phyloP scores from a whole-genome alignment of 2,113 vertebrate genomes.

The Felis chaus region DNA sequence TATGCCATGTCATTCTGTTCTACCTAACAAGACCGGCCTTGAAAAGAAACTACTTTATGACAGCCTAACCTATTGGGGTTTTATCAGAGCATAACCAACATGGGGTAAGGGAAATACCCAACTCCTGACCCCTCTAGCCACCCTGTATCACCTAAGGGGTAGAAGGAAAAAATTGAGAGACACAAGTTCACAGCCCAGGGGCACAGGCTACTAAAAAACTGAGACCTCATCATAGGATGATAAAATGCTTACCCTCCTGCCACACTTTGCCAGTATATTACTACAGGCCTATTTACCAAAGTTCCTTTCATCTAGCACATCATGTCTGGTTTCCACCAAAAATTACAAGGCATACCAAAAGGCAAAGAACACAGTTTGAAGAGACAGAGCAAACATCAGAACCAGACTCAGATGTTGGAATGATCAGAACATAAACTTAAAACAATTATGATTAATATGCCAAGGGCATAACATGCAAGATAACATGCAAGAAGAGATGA shows the following conservation, averaged over 20 bases:
- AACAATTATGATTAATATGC: conserved; percentile 1
- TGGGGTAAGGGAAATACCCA: background rate
- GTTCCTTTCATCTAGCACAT: background rate
- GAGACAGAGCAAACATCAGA: conserved; percentile 17
- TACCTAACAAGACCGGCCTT: background rate
- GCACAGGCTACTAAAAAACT: background rate
- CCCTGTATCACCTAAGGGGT: background rate
- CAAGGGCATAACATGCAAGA: background rate
- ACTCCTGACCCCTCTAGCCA: background rate
- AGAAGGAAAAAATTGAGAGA: background rate
- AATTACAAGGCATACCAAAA: background rate
- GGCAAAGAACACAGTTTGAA: background rate
- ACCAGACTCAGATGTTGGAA: conserved; percentile 14
- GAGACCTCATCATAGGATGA: background rate
- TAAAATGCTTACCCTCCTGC: background rate
- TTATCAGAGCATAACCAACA: background rate
- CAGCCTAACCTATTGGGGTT: background rate
- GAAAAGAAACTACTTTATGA: background rate
- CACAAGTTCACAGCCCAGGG: background rate
- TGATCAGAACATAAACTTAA: conserved; percentile 2
- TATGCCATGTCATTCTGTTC: background rate
- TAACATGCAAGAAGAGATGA: conserved; percentile 26
- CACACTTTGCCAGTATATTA: background rate
- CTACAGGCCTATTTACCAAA: background rate
- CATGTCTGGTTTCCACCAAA: background rate